These are phyloP conservation scores for Helarctos malayanus DNA, from an alignment of 2,797 vertebrate species.

Conservation along the genomic window DNA sequence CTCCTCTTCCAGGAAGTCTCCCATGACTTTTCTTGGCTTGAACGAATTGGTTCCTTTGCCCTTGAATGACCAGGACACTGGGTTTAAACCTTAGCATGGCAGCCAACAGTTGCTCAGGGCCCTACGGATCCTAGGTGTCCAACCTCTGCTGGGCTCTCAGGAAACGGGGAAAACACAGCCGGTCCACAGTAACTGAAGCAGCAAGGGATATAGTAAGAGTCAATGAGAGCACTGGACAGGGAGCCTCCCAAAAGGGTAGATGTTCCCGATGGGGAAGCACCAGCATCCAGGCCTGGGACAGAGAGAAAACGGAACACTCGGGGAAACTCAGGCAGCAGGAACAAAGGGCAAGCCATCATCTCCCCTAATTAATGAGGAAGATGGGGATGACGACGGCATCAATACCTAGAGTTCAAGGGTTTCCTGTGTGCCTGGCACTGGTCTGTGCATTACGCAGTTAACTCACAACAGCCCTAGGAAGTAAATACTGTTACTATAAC, in stretches of 20 bases:
- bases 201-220: background rate
- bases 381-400: background rate
- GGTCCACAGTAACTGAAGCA: background rate
- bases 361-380: background rate
- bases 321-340: conserved; percentile 2
- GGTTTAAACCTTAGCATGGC: conserved; percentile 1
- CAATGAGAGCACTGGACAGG: background rate
- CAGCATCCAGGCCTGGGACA: background rate
- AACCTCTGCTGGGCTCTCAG: background rate
- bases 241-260: background rate
- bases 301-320: background rate
- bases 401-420: background rate
- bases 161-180: background rate
- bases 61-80: background rate
- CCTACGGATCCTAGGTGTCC: background rate
- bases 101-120: background rate
- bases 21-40: background rate
- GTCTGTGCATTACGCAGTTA: background rate
- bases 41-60: background rate
- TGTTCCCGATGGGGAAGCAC: background rate
- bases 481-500: background rate
- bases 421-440: background rate
- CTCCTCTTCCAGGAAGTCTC: conserved; percentile 59
- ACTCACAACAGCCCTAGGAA: background rate
- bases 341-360: background rate